Conservation (phyloP, 2,797 vertebrate genomes). For the Psittacula echo region DNA sequence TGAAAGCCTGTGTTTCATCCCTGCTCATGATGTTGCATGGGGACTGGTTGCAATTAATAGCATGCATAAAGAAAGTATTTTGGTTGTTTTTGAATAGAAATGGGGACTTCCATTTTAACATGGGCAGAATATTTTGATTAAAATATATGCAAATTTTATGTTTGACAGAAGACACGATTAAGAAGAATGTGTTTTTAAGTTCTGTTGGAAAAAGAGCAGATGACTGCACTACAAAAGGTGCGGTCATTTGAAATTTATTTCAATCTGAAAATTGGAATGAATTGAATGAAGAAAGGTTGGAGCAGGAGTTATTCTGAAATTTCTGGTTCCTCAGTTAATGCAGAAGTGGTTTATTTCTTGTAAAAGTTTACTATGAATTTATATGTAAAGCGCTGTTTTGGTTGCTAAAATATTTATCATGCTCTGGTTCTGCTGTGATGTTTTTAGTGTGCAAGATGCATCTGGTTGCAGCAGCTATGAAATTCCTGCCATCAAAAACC, state of each 20-base stretch:
- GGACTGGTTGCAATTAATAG: not conserved
- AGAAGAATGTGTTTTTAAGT: not conserved
- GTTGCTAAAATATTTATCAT: not conserved
- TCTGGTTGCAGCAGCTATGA: slow-evolving; percentile 50
- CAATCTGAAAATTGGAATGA: not conserved
- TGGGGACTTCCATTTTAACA: not conserved
- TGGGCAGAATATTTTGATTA: not conserved
- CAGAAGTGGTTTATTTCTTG: not conserved
- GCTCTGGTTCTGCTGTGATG: not conserved
- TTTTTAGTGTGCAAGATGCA: slow-evolving; percentile 54
- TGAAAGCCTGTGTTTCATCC: not conserved
- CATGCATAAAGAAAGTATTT: not conserved
- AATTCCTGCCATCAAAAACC: slow-evolving; percentile 86
- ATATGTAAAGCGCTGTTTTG: not conserved
- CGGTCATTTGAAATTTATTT: not conserved
- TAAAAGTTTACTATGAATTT: not conserved
- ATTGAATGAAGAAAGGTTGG: not conserved
- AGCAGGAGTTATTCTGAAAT: not conserved
- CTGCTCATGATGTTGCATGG: not conserved
- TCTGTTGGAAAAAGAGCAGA: not conserved
- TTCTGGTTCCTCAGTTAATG: not conserved
- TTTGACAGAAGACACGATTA: not conserved
- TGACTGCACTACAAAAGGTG: not conserved
- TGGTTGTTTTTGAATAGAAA: not conserved
- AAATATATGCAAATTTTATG: not conserved